A percentile compares a stretch with the other conserved stretches of the same genome.
Conservation (phyloP, 2,888 invertebrate species). For the Drosophila algonquin region DNA sequence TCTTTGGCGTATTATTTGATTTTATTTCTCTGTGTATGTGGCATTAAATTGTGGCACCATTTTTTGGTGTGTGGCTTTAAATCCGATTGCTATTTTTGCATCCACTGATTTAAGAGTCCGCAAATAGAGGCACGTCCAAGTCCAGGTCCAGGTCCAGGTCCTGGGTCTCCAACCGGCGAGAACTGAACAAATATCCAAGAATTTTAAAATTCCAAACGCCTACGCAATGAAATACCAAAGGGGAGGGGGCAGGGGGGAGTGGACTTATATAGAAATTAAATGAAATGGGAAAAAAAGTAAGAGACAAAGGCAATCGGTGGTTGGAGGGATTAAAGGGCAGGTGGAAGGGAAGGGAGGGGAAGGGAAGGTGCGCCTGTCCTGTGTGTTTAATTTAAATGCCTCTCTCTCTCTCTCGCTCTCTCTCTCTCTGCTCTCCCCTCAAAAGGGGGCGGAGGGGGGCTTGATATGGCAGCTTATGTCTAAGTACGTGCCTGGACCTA, state of each 20-base stretch:
- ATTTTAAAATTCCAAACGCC: slow-evolving; percentile 62
- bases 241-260: not conserved
- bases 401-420: not conserved
- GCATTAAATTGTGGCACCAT: slow-evolving; percentile 22
- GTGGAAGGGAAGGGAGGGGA: not conserved
- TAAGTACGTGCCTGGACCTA: slow-evolving; percentile 65
- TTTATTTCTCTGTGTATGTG: not conserved
- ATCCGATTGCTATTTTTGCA: slow-evolving; percentile 38
- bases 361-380: slow-evolving; percentile 6
- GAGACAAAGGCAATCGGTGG: slow-evolving; percentile 37
- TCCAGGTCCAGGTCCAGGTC: not conserved
- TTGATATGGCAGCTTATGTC: slow-evolving; percentile 66
- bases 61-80: slow-evolving; percentile 30
- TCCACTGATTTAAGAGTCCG: slow-evolving; percentile 34
- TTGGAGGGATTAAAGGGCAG: slow-evolving; percentile 2
- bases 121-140: slow-evolving; percentile 32
- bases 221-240: slow-evolving; percentile 33
- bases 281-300: slow-evolving; percentile 32
- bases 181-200: slow-evolving; percentile 20
- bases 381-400: slow-evolving; percentile 63
- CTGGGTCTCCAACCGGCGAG: slow-evolving; percentile 7
- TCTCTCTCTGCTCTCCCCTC: slow-evolving; percentile 21
- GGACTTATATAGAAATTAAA: slow-evolving; percentile 55
- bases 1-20: slow-evolving; percentile 9
- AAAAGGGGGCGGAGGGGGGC: slow-evolving; percentile 12